Evolutionary conservation across 1,140 invertebrate species (phyloP), one percentile per base, ranked within the genome.

Genomic region (Cydia strobilella): DNA sequence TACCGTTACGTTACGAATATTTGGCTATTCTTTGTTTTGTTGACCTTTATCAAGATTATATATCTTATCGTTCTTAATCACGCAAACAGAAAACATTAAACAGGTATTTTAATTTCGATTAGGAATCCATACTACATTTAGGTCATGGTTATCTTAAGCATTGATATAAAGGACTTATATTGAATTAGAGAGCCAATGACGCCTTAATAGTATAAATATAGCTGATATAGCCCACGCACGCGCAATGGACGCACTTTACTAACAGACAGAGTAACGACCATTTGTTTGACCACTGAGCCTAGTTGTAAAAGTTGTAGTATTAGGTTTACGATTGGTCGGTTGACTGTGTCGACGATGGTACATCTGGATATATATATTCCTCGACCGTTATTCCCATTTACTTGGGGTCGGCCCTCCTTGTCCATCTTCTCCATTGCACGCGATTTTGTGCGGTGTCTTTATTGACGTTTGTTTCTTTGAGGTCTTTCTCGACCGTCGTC

Each of bases 21-120:
- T 69, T 59, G 51, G 51, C 51, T 20, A 59, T n/a, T 59, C 51
- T 59, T 59, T 59, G 51, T 59, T 59, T 59, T 69, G 27, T 39
- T n/a, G n/a, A 69, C 65, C 65, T 69, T 69, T 69, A 20, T 7
- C 1, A 9, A n/a, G 51, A 59, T 59, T 59, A 59, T 59, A 59
- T 20, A 59, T 59, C 51, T 23, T 59, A 59, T 59, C 51, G 51
- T 59, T 20, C 18, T 18, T n/a, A 1, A 59, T 59, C 51, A 10
- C 51, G 18, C 18, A 15, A 15, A 45, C 42, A 6, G 3, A 15
- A 45, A 45, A 45, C 42, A 15, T 42, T 7, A 48, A 48, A n/a
- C 18, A 51, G 48, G 48, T 51, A 51, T 59, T 59, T 20, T 59
- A 59, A 35, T 35, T 35, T 35, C 31, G 51, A 9, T 20, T 54